A percentile compares a stretch with the other conserved stretches of the same genome.
Evolutionary conservation across 1,140 invertebrate genomes (phyloP).

Genomic region (Platyscapa corneri): DNA sequence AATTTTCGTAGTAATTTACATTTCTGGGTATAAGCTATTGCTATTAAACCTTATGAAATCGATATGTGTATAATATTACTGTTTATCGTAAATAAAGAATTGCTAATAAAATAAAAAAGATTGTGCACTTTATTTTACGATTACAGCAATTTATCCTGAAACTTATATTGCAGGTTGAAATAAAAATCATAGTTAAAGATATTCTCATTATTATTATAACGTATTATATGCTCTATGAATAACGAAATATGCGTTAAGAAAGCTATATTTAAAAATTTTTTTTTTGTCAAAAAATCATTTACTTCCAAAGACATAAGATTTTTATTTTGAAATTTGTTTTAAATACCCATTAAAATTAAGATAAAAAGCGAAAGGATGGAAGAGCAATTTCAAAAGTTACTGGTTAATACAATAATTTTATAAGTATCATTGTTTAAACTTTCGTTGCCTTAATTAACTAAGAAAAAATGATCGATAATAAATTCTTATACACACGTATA

Average conservation of each 20-base stretch:
- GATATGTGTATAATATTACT: neutral
- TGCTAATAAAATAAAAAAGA: neutral
- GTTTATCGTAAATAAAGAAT: slow-evolving; percentile 17
- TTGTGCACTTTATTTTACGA: neutral
- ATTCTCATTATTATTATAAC: neutral
- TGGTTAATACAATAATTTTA: too few relatives aligned
- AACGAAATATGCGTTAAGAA: neutral
- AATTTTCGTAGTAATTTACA: neutral
- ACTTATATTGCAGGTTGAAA: neutral
- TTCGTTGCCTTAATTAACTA: neutral
- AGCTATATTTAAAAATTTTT: neutral
- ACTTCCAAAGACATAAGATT: neutral
- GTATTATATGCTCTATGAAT: neutral
- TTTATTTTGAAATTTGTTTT: too few relatives aligned
- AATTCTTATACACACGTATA: neutral
- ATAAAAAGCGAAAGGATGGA: too few relatives aligned
- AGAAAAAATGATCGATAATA: neutral
- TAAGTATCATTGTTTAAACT: too few relatives aligned
- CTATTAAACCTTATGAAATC: slow-evolving; percentile 8
- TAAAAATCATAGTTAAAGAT: neutral
- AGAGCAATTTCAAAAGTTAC: too few relatives aligned
- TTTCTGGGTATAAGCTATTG: neutral
- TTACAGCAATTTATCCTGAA: neutral
- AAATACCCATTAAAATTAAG: too few relatives aligned
- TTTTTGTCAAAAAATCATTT: neutral